Base-by-base conservation (phyloP, 2,797 vertebrate species). In the Anguilla marmorata region DNA sequence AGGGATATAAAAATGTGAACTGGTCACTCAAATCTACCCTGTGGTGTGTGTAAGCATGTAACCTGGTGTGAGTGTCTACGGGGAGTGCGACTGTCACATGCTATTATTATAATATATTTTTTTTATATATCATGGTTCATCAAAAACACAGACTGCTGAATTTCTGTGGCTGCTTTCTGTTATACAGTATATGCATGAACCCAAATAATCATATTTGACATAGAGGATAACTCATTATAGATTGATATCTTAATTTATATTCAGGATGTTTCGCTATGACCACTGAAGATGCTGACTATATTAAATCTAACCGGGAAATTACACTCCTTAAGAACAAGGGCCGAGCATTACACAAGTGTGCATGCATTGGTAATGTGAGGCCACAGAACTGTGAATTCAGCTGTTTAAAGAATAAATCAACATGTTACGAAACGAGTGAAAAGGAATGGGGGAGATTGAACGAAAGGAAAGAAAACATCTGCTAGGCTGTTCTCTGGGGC, bases 361-460 rank as follows among this genome's bases (percentile, higher is more conserved):
- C 41, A 48, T 19, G 6, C n/a, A 6, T 45, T 82, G 79, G 19
- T 82, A 82, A 82, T 30, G 41, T 24, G 9, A 50, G 41, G 19
- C 79, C 79, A 50, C 74, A 24, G 79, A 24, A 24, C 79, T 11
- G 27, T 76, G 72, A 76, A 82, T 50, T 48, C 79, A 48, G 79
- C 76, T 45, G 76, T 48, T 50, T 48, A 7, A n/a, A 11, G 79
- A 82, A n/a, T 82, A 48, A 82, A 50, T 82, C 79, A 82, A 82
- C 41, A 19, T n/a, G 3, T 82, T 50, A 8, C 8, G 45, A 82
- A 82, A 82, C 3, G 3, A 79, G 45, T 7, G 8, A 82, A 82
- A 82, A 82, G 79, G 1, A 48, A 9, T 4, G 24, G 27, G 45
- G 79, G 45, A n/a, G 21, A 1, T 66, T n/a, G 19, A 82, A 82